Evolutionary conservation across 2,797 vertebrate species (phyloP).

Genomic region (Naso thynnoides): DNA sequence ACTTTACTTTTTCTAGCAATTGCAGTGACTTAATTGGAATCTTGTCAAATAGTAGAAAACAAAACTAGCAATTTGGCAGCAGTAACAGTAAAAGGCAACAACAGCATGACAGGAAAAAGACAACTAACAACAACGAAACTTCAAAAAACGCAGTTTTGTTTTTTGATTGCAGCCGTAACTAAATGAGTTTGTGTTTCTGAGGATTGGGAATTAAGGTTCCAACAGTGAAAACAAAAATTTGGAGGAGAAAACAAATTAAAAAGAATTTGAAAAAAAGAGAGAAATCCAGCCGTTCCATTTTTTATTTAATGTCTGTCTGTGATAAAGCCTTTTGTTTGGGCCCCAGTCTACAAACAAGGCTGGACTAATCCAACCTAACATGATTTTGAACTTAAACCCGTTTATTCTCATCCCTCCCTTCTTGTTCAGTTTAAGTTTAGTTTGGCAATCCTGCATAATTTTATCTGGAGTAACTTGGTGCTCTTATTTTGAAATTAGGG

Average conservation of each 20-base stretch:
- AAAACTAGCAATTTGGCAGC: slow-evolving; percentile 9
- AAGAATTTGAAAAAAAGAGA: neutral
- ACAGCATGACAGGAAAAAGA: slow-evolving; percentile 1
- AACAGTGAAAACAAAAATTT: slow-evolving; percentile 3
- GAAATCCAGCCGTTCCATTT: neutral
- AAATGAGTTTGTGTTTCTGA: slow-evolving; percentile 14
- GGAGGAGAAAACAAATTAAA: neutral
- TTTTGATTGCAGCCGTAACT: slow-evolving; percentile 11
- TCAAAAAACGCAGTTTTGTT: slow-evolving; percentile 29
- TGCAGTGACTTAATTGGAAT: slow-evolving; percentile 1
- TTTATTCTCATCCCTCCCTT: neutral
- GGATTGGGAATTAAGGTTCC: neutral
- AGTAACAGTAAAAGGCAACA: slow-evolving; percentile 10
- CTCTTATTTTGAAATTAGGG: slow-evolving; percentile 10
- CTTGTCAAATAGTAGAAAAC: slow-evolving; percentile 18
- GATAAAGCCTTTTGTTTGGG: neutral
- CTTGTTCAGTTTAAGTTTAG: slow-evolving; percentile 6
- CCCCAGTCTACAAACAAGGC: neutral
- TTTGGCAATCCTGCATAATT: neutral
- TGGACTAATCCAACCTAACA: neutral
- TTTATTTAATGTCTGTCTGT: slow-evolving; percentile 4
- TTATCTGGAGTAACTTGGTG: neutral
- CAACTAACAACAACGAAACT: slow-evolving; percentile 3
- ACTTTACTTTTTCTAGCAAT: slow-evolving; percentile 6
- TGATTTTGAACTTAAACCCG: slow-evolving; percentile 4